Evolutionary conservation across 2,797 vertebrate genomes (phyloP), one percentile per base, ranked within the genome.

Genomic region (Ambastaia sidthimunki): DNA sequence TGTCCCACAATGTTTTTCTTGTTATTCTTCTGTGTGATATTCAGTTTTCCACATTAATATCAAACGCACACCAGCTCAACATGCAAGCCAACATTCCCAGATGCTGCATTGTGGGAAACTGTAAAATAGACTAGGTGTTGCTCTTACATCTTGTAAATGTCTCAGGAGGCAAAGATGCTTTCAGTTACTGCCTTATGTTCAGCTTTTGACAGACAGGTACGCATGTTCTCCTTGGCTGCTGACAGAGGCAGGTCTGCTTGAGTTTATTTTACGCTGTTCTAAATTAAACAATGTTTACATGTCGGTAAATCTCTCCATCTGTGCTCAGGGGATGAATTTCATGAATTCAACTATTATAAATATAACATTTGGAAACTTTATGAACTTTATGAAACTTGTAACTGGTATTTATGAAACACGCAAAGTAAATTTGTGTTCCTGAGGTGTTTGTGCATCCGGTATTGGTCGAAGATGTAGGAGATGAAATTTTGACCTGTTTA

Each of bases 281-380:
- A 67, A 76, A 76, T 67, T 67, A 57, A 76, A 76, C 62, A 67
- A 44, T 76, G 74, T 67, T 76, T 76, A 55, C 21, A 25, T 67
- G 63, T 76, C 67, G 15, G 10, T 15, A 11, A 37, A 76, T 23
- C n/a, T 66, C 47, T 25, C 21, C 50, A 67, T 76, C 74, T 76
- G 48, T 41, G 28, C 74, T 55, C 19, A n/a, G 10, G 50, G 34
- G 21, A 52, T 44, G 47, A 18, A 34, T 34, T 63, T 74, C 25
- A 65, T 21, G n/a, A 65, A 55, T 34, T 11, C 18, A 37, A 10
- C 10, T 12, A 66, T 41, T 44, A 75, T 65, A 76, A 76, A 67
- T 76, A 54, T 55, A 66, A 54, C 15, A 75, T 66, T 66, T 66
- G 10, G 19, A 5, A 28, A 4, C 0, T 28, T n/a, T n/a, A n/a